phyloP scores from a whole-genome alignment of 2,888 invertebrate species.

The Blera fallax region DNA sequence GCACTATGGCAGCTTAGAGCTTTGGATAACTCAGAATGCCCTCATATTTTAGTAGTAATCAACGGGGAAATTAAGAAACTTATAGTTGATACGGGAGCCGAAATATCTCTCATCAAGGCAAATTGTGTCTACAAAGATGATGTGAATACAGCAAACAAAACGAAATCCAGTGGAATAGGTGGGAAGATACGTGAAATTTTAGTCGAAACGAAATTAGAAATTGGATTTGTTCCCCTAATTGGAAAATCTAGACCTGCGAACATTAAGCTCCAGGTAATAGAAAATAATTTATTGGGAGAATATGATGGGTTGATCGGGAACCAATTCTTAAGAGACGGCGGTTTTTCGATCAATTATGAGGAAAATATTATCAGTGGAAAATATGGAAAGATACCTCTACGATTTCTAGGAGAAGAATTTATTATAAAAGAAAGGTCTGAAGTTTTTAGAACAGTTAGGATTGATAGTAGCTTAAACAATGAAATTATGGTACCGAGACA shows the following conservation, averaged over 20 bases:
- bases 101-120: conserved; percentile 18
- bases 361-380: not conserved
- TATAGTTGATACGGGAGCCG: conserved; percentile 8
- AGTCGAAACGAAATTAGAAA: not conserved
- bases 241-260: not conserved
- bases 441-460: not conserved
- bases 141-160: not conserved
- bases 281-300: not conserved
- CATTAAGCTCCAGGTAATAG: not conserved
- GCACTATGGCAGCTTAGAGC: no score
- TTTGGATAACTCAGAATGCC: no score
- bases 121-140: conserved; percentile 22
- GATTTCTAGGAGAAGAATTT: not conserved
- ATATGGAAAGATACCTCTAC: not conserved
- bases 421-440: conserved; percentile 1
- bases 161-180: conserved; percentile 6
- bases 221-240: not conserved
- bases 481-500: not conserved
- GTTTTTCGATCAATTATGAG: conserved; percentile 1
- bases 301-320: conserved; percentile 3
- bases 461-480: not conserved
- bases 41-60: no score
- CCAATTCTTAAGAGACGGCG: not conserved
- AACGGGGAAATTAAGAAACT: not conserved
- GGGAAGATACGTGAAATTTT: not conserved